Base-by-base conservation (phyloP, 2,888 invertebrate genomes). In the Lypha dubia region DNA sequence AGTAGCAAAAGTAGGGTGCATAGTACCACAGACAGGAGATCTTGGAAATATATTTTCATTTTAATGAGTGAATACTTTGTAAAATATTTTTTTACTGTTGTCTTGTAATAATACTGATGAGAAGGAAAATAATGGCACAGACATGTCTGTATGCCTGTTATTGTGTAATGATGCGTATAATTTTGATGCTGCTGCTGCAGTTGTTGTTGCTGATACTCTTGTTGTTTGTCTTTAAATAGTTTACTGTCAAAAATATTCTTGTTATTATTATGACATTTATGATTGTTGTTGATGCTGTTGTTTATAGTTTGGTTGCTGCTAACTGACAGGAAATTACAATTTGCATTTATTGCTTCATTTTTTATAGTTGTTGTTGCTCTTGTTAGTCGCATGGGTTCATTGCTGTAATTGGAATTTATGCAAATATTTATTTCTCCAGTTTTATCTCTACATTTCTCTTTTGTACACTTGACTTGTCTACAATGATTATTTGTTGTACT, bases 161-260 rank as follows among this genome's bases (percentile, higher is more conserved):
- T 32, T 46, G 41, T 15, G 6, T 38, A 76, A 60, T 62, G 63
- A 28, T 32, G 68, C 20, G 22, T 4, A 32, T 28, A 13, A 51
- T n/a, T 6, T 8, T 22, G 11, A 24, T 67, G 38, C 28, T 71
- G 67, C 38, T 71, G 67, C 15, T 71, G 13, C 41, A 11, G 13
- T 24, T 20, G 20, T 1, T 70, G 56, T 7, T 41, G 22, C 6
- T 51, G 28, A 44, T 38, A 41, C 15, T 67, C 7, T 22, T 70
- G 17, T 51, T 35, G 41, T 60, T 15, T 71, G 28, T 5, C 7
- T 11, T 70, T 73, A 22, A 17, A 67, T 51, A 51, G 60, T 51
- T 62, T 49, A 35, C 24, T 77, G 46, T 46, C 74, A 46, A 68
- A 79, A 70, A 65, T 79, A 58, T 53, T 77, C 20, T 60, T 58